Base-by-base conservation (phyloP, 2,888 invertebrate species). In the Stenotaenia linearis region DNA sequence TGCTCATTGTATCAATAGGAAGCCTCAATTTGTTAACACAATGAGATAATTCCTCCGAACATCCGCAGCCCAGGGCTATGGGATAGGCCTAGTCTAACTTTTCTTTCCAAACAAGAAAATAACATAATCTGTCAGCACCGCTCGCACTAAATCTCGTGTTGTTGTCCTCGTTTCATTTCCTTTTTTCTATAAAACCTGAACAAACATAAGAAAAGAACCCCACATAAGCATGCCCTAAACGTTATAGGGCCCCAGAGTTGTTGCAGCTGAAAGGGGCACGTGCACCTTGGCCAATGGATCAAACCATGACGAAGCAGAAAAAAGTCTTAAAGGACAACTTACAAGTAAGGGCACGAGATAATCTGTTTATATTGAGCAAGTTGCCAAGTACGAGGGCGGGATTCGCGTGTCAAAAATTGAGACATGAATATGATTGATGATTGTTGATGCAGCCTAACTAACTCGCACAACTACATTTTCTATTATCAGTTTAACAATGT, bases 11-110 rank as follows among this genome's bases (percentile, higher is more conserved):
- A 61, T 61, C 61, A 61, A 61, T 61, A 61, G 61, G 61, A 61
- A 28, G 61, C 61, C 61, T 61, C 61, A 61, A 61, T 61, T 61
- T 61, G 61, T 61, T 61, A 61, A 61, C 61, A 61, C 61, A 61
- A 61, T 61, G 61, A 61, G 61, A 61, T 61, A 61, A 61, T 61
- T 61, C 61, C 61, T 9, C 12, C 25, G 25, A 61, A 61, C 28
- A 61, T 61, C 61, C 61, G 23, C 12, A 9, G 61, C 61, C 61
- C 7, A 4, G 25, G 61, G 61, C 61, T 23, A 61, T 61, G 61
- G 61, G 61, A 4, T 61, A 23, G 61, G 7, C 61, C 23, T 23
- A 15, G 15, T 1, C 45, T 1, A 61, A 25, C 61, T 61, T 15
- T 23, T 23, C 18, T 7, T 23, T 15, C n/a, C 18, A 18, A n/a